Percentiles rank a stretch among this genome's conserved stretches.
Evolutionary conservation across 2,888 invertebrate species (phyloP).

Genomic region (Bimastos eiseni): DNA sequence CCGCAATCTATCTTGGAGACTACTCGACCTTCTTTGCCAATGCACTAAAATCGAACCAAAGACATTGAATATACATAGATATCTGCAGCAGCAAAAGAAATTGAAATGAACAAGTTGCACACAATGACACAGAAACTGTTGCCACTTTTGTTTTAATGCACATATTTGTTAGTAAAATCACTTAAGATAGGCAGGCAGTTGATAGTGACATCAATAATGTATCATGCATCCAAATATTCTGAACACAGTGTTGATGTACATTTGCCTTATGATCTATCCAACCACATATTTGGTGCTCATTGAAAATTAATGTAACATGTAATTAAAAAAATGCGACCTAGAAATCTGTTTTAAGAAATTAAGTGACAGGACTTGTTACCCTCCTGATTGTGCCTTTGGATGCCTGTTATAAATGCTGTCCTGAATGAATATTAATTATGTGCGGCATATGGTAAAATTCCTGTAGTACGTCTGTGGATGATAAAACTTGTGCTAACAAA

Average conservation of each 20-base stretch:
- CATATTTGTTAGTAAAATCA: background rate
- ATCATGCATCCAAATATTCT: background rate
- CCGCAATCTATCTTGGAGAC: background rate
- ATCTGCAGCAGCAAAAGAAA: background rate
- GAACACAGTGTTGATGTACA: background rate
- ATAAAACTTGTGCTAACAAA: background rate
- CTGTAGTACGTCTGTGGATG: background rate
- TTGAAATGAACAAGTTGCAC: background rate
- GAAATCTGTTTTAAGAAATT: background rate
- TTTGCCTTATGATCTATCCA: background rate
- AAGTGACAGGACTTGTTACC: too few relatives aligned
- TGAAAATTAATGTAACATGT: background rate
- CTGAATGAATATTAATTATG: background rate
- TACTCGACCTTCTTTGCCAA: background rate
- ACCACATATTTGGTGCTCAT: too few relatives aligned
- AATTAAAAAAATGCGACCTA: background rate
- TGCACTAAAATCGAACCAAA: background rate
- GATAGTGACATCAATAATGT: background rate
- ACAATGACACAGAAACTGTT: background rate
- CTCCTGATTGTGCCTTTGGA: too few relatives aligned
- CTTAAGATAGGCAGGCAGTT: background rate
- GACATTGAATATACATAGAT: background rate
- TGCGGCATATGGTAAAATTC: background rate
- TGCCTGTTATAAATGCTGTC: too few relatives aligned
- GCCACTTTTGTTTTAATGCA: background rate